phyloP scores from a whole-genome alignment of 2,888 invertebrate species.

The Halictus quadricinctus region DNA sequence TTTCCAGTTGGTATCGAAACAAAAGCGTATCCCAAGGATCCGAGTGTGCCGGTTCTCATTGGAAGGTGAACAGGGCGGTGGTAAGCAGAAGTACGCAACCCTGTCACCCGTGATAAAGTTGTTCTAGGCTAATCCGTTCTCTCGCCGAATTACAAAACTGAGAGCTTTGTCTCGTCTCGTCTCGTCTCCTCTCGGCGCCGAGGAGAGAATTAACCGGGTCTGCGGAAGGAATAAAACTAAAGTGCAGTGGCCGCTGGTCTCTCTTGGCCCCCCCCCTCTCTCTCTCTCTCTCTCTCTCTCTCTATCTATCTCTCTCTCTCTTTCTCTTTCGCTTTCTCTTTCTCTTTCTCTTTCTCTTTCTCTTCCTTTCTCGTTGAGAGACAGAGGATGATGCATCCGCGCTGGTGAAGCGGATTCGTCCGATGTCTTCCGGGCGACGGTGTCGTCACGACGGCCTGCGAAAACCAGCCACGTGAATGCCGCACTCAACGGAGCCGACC shows the following conservation, averaged over 20 bases:
- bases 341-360: not conserved
- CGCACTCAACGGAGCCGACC: constrained; percentile 40
- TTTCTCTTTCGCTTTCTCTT: too few relatives aligned
- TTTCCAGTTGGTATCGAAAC: not conserved
- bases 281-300: not conserved
- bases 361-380: not conserved
- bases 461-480: constrained; percentile 52
- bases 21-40: not conserved
- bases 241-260: constrained; percentile 38
- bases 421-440: constrained; percentile 51
- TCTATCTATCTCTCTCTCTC: too few relatives aligned
- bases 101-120: not conserved
- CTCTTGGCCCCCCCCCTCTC: not conserved
- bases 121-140: not conserved
- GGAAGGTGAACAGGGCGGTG: not conserved
- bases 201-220: not conserved
- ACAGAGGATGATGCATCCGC: constrained; percentile 22
- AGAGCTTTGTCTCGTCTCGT: not conserved
- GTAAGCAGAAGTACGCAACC: not conserved
- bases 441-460: constrained; percentile 48
- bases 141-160: not conserved
- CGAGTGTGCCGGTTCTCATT: not conserved
- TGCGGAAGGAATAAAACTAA: constrained; percentile 11
- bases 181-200: not conserved
- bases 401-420: constrained; percentile 33